Percentiles rank a stretch among this genome's conserved stretches.
phyloP scores from a whole-genome alignment of 1,140 invertebrate species.

The Grapholita molesta region DNA sequence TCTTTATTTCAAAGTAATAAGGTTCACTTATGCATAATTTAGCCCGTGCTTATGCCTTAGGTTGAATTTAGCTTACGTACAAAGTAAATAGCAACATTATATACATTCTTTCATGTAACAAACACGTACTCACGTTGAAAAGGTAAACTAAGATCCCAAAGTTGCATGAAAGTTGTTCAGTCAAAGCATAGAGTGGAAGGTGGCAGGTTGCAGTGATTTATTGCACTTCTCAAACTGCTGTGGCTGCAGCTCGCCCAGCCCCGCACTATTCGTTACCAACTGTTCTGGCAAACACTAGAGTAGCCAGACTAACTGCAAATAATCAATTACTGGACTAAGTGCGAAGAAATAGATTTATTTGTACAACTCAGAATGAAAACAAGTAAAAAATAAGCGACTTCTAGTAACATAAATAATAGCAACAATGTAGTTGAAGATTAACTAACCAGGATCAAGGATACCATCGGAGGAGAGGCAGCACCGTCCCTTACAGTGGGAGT shows the following conservation, averaged over 20 bases:
- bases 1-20: too few relatives aligned
- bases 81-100: background rate
- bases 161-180: background rate
- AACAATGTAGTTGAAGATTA: too few relatives aligned
- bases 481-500: too few relatives aligned
- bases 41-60: too few relatives aligned
- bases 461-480: too few relatives aligned
- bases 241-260: background rate
- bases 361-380: background rate
- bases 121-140: background rate
- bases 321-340: background rate
- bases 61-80: background rate
- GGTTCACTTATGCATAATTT: too few relatives aligned
- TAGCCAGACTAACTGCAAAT: background rate
- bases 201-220: constrained; percentile 12
- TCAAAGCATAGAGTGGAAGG: background rate
- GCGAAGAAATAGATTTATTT: background rate
- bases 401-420: too few relatives aligned
- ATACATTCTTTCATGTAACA: background rate
- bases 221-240: background rate
- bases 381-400: background rate
- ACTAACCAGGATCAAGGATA: too few relatives aligned
- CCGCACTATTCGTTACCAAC: background rate
- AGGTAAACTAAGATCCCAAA: background rate
- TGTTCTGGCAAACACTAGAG: background rate